These are phyloP conservation scores for Lepidurus couesii DNA, from an alignment of 1,140 invertebrate species.

Conservation along the genomic window DNA sequence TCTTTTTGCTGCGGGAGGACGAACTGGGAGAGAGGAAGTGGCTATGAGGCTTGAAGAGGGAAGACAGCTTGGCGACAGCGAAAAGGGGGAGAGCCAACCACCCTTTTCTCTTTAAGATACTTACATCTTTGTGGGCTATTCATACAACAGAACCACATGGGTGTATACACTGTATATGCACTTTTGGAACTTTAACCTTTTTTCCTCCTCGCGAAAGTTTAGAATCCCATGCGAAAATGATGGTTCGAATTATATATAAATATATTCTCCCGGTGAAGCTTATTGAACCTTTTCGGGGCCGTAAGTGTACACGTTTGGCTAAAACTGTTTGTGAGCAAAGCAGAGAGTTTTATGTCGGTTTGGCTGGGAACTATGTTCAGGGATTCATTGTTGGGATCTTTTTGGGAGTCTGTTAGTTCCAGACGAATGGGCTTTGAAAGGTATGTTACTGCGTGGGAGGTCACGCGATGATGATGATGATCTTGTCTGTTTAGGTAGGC, in stretches of 20 bases:
- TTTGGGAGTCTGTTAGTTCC: background rate
- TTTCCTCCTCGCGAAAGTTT: too few species aligned
- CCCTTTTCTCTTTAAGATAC: background rate
- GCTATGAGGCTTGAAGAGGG: background rate
- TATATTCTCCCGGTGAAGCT: too few species aligned
- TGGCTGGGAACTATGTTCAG: background rate
- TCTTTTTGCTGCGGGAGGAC: background rate
- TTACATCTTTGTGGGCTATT: background rate
- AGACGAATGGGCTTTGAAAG: background rate
- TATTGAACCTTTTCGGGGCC: too few species aligned
- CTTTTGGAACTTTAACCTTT: too few species aligned
- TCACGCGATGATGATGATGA: background rate
- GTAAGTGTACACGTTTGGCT: too few species aligned
- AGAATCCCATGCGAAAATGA: too few species aligned
- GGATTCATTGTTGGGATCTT: background rate
- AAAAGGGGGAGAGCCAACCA: background rate
- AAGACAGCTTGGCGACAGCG: constrained; percentile 17
- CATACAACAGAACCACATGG: background rate
- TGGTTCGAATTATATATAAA: too few species aligned
- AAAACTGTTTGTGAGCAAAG: too few species aligned
- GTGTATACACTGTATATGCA: too few species aligned
- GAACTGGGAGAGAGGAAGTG: background rate
- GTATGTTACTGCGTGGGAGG: background rate
- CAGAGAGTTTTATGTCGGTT: background rate
- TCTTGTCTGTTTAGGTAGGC: constrained; percentile 21